phyloP scores from a whole-genome alignment of 2,113 vertebrate species.

The Lethenteron camtschaticum region DNA sequence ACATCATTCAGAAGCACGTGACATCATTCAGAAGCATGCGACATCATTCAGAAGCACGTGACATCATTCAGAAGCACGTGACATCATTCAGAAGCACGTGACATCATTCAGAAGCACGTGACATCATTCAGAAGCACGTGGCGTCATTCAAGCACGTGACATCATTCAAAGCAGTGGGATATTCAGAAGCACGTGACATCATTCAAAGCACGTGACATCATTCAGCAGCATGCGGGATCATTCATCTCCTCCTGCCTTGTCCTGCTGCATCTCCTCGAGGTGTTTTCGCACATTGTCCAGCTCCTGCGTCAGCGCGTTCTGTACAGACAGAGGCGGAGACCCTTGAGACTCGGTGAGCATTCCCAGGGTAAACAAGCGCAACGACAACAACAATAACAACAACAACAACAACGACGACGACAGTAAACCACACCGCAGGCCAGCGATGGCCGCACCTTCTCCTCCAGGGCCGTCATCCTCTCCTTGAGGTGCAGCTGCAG shows the following conservation, averaged over 20 bases:
- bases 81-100: too few species aligned
- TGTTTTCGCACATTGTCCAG: slow-evolving; percentile 78
- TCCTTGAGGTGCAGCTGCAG: slow-evolving; percentile 89
- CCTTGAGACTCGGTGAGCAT: background rate
- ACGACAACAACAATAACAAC: background rate
- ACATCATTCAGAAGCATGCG: too few species aligned
- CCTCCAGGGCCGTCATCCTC: slow-evolving; percentile 76
- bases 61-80: too few species aligned
- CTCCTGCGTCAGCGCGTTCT: slow-evolving; percentile 79
- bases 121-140: too few species aligned
- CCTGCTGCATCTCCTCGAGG: slow-evolving; percentile 65
- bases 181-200: too few species aligned
- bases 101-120: background rate
- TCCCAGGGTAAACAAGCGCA: too few species aligned
- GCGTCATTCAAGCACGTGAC: too few species aligned
- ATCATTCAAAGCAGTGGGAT: too few species aligned
- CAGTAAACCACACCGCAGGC: background rate
- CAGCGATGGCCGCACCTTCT: slow-evolving; percentile 34
- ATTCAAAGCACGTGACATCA: too few species aligned
- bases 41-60: too few species aligned
- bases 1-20: too few species aligned
- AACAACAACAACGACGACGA: background rate
- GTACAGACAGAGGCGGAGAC: slow-evolving; percentile 11
- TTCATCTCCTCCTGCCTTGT: slow-evolving; percentile 33
- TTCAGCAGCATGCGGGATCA: background rate